Evolutionary conservation across 2,888 invertebrate genomes (phyloP).

Genomic region (Eilema sororculum): DNA sequence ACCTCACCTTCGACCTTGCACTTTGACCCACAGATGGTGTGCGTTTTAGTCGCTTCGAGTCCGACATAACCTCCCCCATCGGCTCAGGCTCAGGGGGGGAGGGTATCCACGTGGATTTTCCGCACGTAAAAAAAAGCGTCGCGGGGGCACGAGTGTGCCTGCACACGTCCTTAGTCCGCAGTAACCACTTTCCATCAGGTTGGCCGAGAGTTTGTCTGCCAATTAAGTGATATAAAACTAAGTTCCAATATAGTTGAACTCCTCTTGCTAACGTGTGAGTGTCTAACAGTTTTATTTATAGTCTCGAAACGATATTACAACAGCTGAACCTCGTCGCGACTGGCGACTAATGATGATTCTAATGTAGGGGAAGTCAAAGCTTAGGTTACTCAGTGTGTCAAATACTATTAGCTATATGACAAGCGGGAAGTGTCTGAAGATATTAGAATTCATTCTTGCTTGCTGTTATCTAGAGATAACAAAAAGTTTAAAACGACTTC

Average conservation of each 20-base stretch:
- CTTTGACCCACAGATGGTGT: no score
- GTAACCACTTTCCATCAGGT: no score
- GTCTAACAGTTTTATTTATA: conserved; percentile 57
- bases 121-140: no score
- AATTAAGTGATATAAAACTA: no score
- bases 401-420: conserved; percentile 4
- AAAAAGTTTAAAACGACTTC: neutral
- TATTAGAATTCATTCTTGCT: neutral
- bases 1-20: no score
- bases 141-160: no score
- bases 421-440: neutral
- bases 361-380: conserved; percentile 23
- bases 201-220: no score
- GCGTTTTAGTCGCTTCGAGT: no score
- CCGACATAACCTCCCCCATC: no score
- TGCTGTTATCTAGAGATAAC: neutral
- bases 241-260: conserved; percentile 16
- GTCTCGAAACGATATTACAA: conserved; percentile 53
- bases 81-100: no score
- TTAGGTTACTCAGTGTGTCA: neutral
- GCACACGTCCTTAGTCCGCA: no score
- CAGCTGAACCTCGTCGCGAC: conserved; percentile 52
- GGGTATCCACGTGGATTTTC: no score
- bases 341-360: conserved; percentile 44
- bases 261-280: conserved; percentile 24